Conservation (phyloP, 2,888 invertebrate genomes). For the Pandemis heparana region DNA sequence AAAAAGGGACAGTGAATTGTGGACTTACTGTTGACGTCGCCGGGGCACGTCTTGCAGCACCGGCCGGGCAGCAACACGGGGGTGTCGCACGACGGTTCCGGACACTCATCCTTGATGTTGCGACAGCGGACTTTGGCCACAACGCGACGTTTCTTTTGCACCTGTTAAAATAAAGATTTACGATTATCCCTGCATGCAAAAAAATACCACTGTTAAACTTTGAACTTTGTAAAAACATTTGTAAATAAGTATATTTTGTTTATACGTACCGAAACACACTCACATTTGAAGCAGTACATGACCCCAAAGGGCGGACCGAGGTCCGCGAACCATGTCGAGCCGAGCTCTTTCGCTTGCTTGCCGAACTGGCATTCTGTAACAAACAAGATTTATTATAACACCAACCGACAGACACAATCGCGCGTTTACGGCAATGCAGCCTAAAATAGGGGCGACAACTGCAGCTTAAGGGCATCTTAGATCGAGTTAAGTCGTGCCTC, state of each 20-base stretch:
- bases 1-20: constrained; percentile 29
- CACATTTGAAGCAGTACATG: constrained; percentile 98
- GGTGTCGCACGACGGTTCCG: constrained; percentile 93
- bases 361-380: constrained; percentile 97
- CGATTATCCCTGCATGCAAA: constrained; percentile 7
- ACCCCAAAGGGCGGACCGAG: constrained; percentile 97
- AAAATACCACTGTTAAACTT: not conserved
- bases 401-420: constrained; percentile 32
- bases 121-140: constrained; percentile 96
- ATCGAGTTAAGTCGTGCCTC: constrained; percentile 27
- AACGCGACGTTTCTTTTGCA: constrained; percentile 94
- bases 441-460: constrained; percentile 42
- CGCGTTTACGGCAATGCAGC: constrained; percentile 30
- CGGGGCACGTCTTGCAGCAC: constrained; percentile 97
- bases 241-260: constrained; percentile 35
- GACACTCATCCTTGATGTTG: constrained; percentile 97
- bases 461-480: constrained; percentile 41
- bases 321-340: constrained; percentile 96
- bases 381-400: constrained; percentile 55
- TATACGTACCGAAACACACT: constrained; percentile 96
- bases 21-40: constrained; percentile 89
- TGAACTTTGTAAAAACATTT: not conserved
- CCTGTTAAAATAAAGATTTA: constrained; percentile 78
- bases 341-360: constrained; percentile 93
- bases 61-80: constrained; percentile 93